Evolutionary conservation across 2,113 vertebrate species (phyloP), one percentile per base, ranked within the genome.

Genomic region (Okapia johnstoni): DNA sequence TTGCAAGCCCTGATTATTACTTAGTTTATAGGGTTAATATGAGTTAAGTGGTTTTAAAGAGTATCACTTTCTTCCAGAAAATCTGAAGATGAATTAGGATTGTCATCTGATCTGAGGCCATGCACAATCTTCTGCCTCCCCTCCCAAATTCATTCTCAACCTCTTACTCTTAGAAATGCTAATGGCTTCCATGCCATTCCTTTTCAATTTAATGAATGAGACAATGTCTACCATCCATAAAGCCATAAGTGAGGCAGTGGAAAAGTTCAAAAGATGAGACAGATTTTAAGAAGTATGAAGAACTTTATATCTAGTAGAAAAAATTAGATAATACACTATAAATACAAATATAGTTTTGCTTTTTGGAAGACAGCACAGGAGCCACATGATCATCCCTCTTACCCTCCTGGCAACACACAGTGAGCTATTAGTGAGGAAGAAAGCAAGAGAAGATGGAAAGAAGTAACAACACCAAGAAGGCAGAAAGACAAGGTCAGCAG

Each of bases 61-160:
- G 66, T 57, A n/a, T 89, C 73, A 57, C 19, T 89, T 61, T 93
- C 57, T 93, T 76, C 55, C n/a, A 88, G 63, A 96, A 97, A 88
- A 19, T 80, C 52, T 54, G 25, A 57, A 95, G 43, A 77, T 52
- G 90, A 92, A 76, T 77, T 85, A 94, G 40, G 43, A 90, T 70
- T 90, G 43, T 90, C 58, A 80, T 85, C 54, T 33, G 30, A 84
- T 90, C 46, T 94, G 58, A 93, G 19, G 2, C 87, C 43, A 23
- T 28, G 17, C 7, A 77, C 7, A 88, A n/a, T 88, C 89, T 73
- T 84, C 57, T 48, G 33, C 66, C 40, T 79, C 46, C 3, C 3
- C 80, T 55, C 33, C 36, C n/a, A 61, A 95, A 85, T 90, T 96
- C 2, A 61, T 85, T 87, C 86, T 46, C 85, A 94, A 25, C 15